Percentiles rank a stretch among this genome's conserved stretches.
Evolutionary conservation across 2,113 vertebrate genomes (phyloP).

Genomic region (Lagopus muta): DNA sequence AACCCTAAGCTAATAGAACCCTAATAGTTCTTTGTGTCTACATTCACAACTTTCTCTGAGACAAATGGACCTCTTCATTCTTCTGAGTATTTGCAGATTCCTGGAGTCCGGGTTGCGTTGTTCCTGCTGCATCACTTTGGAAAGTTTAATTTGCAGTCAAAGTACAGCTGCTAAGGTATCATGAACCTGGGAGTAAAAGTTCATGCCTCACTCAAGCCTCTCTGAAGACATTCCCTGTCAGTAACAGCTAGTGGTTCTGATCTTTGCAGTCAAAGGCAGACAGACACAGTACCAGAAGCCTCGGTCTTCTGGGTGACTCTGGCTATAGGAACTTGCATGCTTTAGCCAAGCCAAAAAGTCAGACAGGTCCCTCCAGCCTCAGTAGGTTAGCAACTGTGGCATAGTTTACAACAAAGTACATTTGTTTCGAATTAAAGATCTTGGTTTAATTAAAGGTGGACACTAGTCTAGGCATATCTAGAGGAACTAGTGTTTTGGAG

Average conservation of each 20-base stretch:
- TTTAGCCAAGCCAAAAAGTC: not conserved
- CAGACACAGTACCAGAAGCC: not conserved
- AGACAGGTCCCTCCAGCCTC: not conserved
- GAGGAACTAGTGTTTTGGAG: not conserved
- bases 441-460: not conserved
- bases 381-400: not conserved
- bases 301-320: not conserved
- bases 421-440: not conserved
- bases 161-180: not conserved
- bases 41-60: not conserved
- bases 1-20: not conserved
- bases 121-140: not conserved
- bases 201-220: not conserved
- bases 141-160: not conserved
- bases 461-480: not conserved
- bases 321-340: not conserved
- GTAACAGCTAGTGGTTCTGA: not conserved
- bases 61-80: not conserved
- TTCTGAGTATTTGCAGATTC: not conserved
- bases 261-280: not conserved
- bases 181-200: not conserved
- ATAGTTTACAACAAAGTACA: not conserved
- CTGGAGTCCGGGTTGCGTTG: not conserved
- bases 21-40: rapidly evolving
- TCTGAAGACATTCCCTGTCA: not conserved